Base-by-base conservation (phyloP, 2,113 vertebrate species). In the Daphoenositta chrysoptera region DNA sequence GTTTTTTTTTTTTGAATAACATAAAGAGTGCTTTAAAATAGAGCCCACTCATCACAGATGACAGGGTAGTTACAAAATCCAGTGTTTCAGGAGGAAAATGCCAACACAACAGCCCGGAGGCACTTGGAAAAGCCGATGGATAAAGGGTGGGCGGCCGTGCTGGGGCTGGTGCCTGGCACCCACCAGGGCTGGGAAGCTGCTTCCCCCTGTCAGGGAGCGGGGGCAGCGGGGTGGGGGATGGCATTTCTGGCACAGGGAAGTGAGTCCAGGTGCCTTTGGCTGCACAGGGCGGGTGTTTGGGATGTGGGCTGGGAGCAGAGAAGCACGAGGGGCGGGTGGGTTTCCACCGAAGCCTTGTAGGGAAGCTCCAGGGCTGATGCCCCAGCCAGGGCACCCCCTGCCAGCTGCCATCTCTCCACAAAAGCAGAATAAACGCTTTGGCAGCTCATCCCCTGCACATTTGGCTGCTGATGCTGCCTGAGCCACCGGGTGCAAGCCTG, bases 211-310 rank as follows among this genome's bases (percentile, higher is more conserved):
- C 83, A 75, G 77, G 66, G 47, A 22, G 10, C 4, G 23, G 76
- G 68, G 50, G 21, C 13, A 33, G 77, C 0, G 1, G 39, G 22
- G 21, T 2, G 22, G 8, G 65, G 1, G 5, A 6, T 37, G 45
- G 21, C 1, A 4, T 13, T 37, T 24, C 28, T 82, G 80, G 70
- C 83, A 5, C 3, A 1, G 48, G 42, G 11, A 37, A 8, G 13
- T 0, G 4, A 37, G 48, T 4, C 58, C 31, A 2, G 44, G 33
- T 28, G 69, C 54, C 54, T 45, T 8, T 27, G 71, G 77, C 56
- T 15, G 33, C 19, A 1, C 7, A 2, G 65, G 57, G 12, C 0
- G 1, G 64, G 18, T 8, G 47, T 8, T 58, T 1, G 14, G 76
- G 81, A 9, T 15, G 48, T 13, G 61, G 15, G 0, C 13, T 13